These are phyloP conservation scores for Drosophila tsacasi DNA, from an alignment of 1,140 invertebrate species.

Conservation along the genomic window DNA sequence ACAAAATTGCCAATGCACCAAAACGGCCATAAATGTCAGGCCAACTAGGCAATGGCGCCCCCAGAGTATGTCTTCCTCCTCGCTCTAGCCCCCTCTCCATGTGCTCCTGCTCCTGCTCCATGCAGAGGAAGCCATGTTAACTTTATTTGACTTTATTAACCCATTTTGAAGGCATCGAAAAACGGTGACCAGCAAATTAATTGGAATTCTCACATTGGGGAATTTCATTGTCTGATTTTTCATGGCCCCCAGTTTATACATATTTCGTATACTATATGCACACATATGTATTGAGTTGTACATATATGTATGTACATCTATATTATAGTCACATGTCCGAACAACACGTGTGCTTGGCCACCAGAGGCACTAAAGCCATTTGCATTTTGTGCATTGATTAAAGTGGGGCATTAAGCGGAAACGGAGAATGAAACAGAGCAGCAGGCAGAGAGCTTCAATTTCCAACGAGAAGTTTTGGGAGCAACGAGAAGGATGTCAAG, in stretches of 20 bases:
- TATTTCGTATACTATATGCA: background rate
- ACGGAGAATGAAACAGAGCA: constrained; percentile 10
- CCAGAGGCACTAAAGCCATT: constrained; percentile 55
- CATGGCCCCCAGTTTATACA: constrained; percentile 24
- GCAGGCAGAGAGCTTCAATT: constrained; percentile 29
- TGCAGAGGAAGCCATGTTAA: constrained; percentile 44
- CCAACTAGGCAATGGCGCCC: constrained; percentile 56
- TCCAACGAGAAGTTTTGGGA: background rate
- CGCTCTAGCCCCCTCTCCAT: background rate
- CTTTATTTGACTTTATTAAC: constrained; percentile 78
- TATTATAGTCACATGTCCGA: constrained; percentile 2
- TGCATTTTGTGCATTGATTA: constrained; percentile 67
- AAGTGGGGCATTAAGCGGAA: constrained; percentile 32
- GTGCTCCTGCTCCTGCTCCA: background rate
- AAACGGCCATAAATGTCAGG: constrained; percentile 64
- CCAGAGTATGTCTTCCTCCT: constrained; percentile 5
- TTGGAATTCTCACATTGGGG: constrained; percentile 75
- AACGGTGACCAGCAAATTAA: constrained; percentile 78
- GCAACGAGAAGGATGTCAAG: background rate
- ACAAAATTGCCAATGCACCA: constrained; percentile 67
- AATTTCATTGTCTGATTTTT: constrained; percentile 59
- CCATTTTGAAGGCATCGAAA: constrained; percentile 72
- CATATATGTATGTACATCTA: background rate
- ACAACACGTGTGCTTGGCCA: constrained; percentile 6
- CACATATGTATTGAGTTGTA: background rate